Percentiles rank a stretch among this genome's conserved stretches.
phyloP scores from a whole-genome alignment of 1,140 invertebrate species.

The Drosophila trapezifrons region DNA sequence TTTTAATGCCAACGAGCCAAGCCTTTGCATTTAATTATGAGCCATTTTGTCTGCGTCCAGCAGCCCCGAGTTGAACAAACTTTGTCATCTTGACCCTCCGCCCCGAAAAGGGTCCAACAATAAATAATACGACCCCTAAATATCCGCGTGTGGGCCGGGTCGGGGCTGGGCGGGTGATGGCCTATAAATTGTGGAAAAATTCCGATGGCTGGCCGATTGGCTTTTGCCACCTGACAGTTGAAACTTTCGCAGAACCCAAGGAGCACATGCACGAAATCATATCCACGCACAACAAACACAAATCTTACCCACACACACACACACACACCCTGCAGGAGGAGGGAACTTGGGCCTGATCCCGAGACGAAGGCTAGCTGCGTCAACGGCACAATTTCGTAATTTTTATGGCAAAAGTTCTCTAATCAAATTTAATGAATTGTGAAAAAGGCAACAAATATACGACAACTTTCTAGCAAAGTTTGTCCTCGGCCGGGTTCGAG shows the following conservation, averaged over 20 bases:
- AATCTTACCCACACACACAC: slow-evolving; percentile 59
- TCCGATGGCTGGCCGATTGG: slow-evolving; percentile 69
- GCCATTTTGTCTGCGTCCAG: slow-evolving; percentile 39
- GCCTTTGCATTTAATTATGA: slow-evolving; percentile 79
- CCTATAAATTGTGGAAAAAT: slow-evolving; percentile 73
- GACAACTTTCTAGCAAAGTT: slow-evolving; percentile 80
- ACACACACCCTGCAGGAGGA: slow-evolving; percentile 5
- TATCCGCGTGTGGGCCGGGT: neutral
- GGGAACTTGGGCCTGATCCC: slow-evolving; percentile 47
- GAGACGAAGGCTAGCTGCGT: slow-evolving; percentile 69
- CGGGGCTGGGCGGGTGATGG: slow-evolving; percentile 2
- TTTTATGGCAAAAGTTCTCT: slow-evolving; percentile 83
- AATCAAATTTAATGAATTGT: slow-evolving; percentile 83
- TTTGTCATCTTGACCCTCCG: slow-evolving; percentile 37
- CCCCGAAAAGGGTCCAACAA: slow-evolving; percentile 36
- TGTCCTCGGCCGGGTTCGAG: slow-evolving; percentile 51
- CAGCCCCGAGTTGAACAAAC: slow-evolving; percentile 29
- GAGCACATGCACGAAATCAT: slow-evolving; percentile 74
- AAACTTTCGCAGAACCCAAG: slow-evolving; percentile 61
- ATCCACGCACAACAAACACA: slow-evolving; percentile 81
- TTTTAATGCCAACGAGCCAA: slow-evolving; percentile 69
- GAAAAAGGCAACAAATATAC: slow-evolving; percentile 83
- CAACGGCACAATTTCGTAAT: slow-evolving; percentile 83
- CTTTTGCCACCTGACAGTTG: slow-evolving; percentile 79
- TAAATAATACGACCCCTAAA: slow-evolving; percentile 44